Evolutionary conservation across 2,797 vertebrate species (phyloP), one percentile per base, ranked within the genome.

Genomic region (Fistularia tabacaria): DNA sequence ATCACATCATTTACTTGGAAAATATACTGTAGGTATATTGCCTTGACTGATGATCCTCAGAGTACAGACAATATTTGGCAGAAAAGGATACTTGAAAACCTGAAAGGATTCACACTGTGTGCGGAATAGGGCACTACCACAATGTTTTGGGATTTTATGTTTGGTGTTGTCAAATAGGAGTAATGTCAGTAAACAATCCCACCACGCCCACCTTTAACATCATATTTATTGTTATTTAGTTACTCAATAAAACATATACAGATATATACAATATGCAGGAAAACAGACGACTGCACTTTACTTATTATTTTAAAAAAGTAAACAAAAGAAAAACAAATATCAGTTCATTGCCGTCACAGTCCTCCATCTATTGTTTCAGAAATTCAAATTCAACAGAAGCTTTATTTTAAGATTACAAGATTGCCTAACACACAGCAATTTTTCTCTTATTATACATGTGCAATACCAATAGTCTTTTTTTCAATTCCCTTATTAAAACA

Each of bases 231-330:
- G 95, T 97, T 93, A 95, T 97, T 96, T 95, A 94, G 94, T 94
- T 94, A 95, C 92, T 97, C 94, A 94, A 94, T 96, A 97, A 97
- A 97, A 98, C 96, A 98, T 98, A 96, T 98, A 97, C 96, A 98
- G 93, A 92, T 98, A 98, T 98, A 94, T 98, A 98, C 96, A 98
- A 94, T 96, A 96, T 95, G 95, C 93, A 93, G 93, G 94, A 94
- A 95, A 96, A 97, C 94, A 95, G 95, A 97, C 93, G 93, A 96
- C 95, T 95, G 95, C 93, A 96, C 95, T 97, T 95, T 96, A 98
- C 95, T 95, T 94, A 94, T 95, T 90, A n/a, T 57, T 95, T 90
- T 38, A 91, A 92, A 90, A 87, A 88, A 84, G 79, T 88, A 88
- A 89, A 84, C 47, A 81, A 90, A 89, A 87, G 77, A 78, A 87